These are phyloP conservation scores for Eledona agricola DNA, from an alignment of 2,888 invertebrate species.

Conservation along the genomic window DNA sequence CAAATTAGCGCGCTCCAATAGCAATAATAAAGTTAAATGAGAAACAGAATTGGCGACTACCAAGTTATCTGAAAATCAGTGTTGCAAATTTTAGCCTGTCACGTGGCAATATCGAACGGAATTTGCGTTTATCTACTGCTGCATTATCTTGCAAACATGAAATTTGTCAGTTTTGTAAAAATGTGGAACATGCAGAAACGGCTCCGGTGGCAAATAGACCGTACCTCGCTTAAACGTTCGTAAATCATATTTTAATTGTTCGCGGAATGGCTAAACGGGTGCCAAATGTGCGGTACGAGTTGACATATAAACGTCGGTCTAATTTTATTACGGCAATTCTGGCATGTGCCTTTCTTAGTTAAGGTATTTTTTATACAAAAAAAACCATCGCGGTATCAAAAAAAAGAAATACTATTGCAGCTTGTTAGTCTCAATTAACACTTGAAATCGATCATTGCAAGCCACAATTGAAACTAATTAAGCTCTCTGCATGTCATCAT, in stretches of 20 bases:
- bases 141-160: too few species aligned
- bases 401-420: too few species aligned
- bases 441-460: slow-evolving; percentile 32
- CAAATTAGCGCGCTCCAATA: too few species aligned
- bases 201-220: slow-evolving; percentile 17
- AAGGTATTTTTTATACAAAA: too few species aligned
- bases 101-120: too few species aligned
- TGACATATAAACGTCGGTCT: slow-evolving; percentile 34
- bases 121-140: too few species aligned
- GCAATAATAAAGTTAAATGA: too few species aligned
- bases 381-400: too few species aligned
- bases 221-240: slow-evolving; percentile 35
- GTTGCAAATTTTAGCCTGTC: too few species aligned
- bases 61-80: too few species aligned
- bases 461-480: slow-evolving; percentile 15
- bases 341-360: too few species aligned
- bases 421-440: slow-evolving; percentile 23
- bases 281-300: slow-evolving; percentile 40
- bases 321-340: slow-evolving; percentile 28
- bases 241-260: slow-evolving; percentile 46
- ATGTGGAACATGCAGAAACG: slow-evolving; percentile 13
- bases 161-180: slow-evolving; percentile 9
- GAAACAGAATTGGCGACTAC: too few species aligned
- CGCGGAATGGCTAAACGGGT: slow-evolving; percentile 40
- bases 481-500: slow-evolving; percentile 22